These are phyloP conservation scores for Epizoanthus scotinus DNA, from an alignment of 92 coral and sea anemone species.

Conservation along the genomic window DNA sequence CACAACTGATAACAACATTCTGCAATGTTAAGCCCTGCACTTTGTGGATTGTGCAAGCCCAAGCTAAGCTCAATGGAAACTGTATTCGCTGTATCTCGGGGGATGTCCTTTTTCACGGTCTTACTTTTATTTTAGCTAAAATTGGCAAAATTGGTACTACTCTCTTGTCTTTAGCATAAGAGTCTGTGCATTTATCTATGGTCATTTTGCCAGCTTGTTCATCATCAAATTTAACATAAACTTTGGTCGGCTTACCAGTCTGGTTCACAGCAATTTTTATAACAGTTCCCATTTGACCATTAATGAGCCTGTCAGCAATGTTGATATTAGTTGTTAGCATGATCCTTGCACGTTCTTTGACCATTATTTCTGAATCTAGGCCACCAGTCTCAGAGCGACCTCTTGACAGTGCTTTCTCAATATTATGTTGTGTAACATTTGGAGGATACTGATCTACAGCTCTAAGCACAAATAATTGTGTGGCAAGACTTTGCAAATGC, in stretches of 20 bases:
- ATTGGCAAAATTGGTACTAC: slow-evolving; percentile 71
- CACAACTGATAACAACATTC: slow-evolving; percentile 56
- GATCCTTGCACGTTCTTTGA: slow-evolving; percentile 67
- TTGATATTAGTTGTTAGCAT: slow-evolving; percentile 59
- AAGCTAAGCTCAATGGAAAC: slow-evolving; percentile 70
- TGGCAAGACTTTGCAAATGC: slow-evolving; percentile 3
- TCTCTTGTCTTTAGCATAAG: slow-evolving; percentile 55
- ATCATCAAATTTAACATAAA: slow-evolving; percentile 78
- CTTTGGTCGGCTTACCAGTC: slow-evolving; percentile 37
- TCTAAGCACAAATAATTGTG: slow-evolving; percentile 52
- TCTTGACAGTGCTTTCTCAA: slow-evolving; percentile 49
- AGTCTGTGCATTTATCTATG: slow-evolving; percentile 34
- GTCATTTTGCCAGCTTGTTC: slow-evolving; percentile 49
- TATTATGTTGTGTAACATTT: slow-evolving; percentile 50
- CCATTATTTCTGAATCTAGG: slow-evolving; percentile 56
- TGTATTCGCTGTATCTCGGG: slow-evolving; percentile 77
- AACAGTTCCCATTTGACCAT: slow-evolving; percentile 79
- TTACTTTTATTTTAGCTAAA: slow-evolving; percentile 54
- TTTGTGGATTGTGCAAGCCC: slow-evolving; percentile 69
- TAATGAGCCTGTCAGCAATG: slow-evolving; percentile 59
- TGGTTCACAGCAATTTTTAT: slow-evolving; percentile 17
- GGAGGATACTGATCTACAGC: slow-evolving; percentile 61
- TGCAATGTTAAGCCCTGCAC: slow-evolving; percentile 67
- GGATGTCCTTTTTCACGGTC: slow-evolving; percentile 67
- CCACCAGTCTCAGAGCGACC: too few species aligned